phyloP scores from a whole-genome alignment of 2,797 vertebrate species.

The Cygnus olor region DNA sequence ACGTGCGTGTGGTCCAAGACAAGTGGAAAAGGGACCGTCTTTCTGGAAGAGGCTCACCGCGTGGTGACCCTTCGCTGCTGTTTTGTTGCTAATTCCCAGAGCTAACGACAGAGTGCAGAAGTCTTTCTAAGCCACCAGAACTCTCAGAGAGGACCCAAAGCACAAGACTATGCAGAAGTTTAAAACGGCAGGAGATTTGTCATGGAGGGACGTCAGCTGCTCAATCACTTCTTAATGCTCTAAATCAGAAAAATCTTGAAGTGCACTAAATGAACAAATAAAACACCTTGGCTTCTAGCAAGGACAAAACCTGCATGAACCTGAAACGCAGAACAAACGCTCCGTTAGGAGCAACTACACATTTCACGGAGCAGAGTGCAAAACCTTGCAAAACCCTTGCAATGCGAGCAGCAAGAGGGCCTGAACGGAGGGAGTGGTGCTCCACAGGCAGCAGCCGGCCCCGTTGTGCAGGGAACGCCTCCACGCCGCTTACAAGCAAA shows the following conservation, averaged over 20 bases:
- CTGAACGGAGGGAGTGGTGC: background rate
- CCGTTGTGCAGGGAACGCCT: too few relatives aligned
- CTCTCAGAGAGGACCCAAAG: background rate
- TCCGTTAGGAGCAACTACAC: background rate
- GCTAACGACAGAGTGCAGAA: background rate
- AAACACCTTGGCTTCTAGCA: background rate
- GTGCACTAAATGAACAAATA: background rate
- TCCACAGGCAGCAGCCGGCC: too few relatives aligned
- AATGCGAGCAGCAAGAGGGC: background rate
- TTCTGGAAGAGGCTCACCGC: background rate
- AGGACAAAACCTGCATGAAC: background rate
- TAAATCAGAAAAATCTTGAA: background rate
- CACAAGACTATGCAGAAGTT: background rate
- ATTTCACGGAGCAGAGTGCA: background rate
- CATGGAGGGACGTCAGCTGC: background rate
- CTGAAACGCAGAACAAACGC: background rate
- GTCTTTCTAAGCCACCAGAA: background rate
- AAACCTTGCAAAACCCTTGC: background rate
- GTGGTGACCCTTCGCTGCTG: background rate
- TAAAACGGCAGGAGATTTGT: background rate
- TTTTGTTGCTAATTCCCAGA: background rate
- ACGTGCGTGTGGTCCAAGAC: fast-evolving
- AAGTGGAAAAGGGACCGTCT: background rate
- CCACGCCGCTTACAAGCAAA: background rate
- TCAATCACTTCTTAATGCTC: background rate